Evolutionary conservation across 2,113 vertebrate genomes (phyloP), one percentile per base, ranked within the genome.

Genomic region (Dolichallabes microphthalmus): DNA sequence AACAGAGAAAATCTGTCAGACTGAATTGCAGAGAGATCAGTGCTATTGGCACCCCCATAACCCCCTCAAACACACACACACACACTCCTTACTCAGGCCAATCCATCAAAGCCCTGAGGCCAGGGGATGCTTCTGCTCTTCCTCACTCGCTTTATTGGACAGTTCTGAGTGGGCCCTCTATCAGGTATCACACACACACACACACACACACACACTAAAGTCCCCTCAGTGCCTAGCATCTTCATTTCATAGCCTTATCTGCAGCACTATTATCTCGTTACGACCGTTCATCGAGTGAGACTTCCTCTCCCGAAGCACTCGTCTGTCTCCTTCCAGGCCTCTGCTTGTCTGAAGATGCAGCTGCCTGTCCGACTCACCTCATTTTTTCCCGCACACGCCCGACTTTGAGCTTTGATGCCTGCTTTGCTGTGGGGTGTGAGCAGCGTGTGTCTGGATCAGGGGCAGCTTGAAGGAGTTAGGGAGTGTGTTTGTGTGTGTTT

Each of bases 61-160:
- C 89, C 90, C 88, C 88, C 86, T 71, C 39, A 45, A 0, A 45
- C 39, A 45, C 39, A 45, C 7, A 8, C 45, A 45, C 45, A 45
- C 45, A 45, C 90, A 90, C 86, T 92, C 92, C 91, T 89, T 85
- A 83, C 90, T 91, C 89, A 90, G 76, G 88, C 87, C 90, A 90
- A 94, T 94, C 92, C 91, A 93, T 93, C 91, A 92, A 85, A 90
- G 86, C 75, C 86, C n/a, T 19, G 20, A 74, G 92, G 90, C 90
- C 91, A 25, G 82, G 17, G 25, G 63, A 81, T 60, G 32, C 57
- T 63, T 73, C 92, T 94, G 93, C 89, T 91, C 87, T 93, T 88
- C 90, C 88, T 94, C 93, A 94, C 86, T 15, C 75, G 52, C 88
- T 93, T 93, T 93, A 94, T 93, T 93, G 90, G 93, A 90, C 89